Evolutionary conservation across 2,888 invertebrate genomes (phyloP).

Genomic region (Dryocosmus kuriphilus): DNA sequence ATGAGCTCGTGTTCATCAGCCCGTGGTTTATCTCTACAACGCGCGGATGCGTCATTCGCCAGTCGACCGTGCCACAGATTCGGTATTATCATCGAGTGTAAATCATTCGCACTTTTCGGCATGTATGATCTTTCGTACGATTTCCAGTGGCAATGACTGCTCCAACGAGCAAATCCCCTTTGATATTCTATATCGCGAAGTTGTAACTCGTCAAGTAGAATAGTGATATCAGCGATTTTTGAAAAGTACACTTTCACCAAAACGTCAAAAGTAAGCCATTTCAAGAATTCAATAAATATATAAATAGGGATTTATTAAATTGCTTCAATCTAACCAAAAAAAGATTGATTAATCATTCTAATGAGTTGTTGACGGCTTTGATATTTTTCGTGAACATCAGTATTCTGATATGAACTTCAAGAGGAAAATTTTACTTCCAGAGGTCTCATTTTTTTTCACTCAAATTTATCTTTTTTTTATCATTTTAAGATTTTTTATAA

Average conservation of each 20-base stretch:
- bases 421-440: too few species aligned
- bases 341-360: neutral
- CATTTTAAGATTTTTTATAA: too few species aligned
- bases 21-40: slow-evolving; percentile 12
- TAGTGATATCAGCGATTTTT: neutral
- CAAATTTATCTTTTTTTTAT: too few species aligned
- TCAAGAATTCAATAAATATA: neutral
- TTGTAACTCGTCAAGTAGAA: slow-evolving; percentile 23
- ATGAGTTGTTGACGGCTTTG: too few species aligned
- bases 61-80: slow-evolving; percentile 5
- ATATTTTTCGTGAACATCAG: too few species aligned
- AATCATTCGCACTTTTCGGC: slow-evolving; percentile 8
- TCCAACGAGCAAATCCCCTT: slow-evolving; percentile 2
- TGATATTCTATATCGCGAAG: neutral
- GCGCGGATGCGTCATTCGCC: slow-evolving; percentile 38
- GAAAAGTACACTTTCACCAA: neutral
- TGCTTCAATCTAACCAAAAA: neutral
- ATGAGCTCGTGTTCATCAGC: neutral
- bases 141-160: slow-evolving; percentile 21
- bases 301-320: too few species aligned
- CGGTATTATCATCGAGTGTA: slow-evolving; percentile 12
- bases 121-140: neutral
- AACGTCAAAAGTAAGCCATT: neutral
- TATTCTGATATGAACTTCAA: too few species aligned
- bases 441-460: too few species aligned